Conservation (phyloP, 2,888 invertebrate species). For the Yponomeuta malinellus region DNA sequence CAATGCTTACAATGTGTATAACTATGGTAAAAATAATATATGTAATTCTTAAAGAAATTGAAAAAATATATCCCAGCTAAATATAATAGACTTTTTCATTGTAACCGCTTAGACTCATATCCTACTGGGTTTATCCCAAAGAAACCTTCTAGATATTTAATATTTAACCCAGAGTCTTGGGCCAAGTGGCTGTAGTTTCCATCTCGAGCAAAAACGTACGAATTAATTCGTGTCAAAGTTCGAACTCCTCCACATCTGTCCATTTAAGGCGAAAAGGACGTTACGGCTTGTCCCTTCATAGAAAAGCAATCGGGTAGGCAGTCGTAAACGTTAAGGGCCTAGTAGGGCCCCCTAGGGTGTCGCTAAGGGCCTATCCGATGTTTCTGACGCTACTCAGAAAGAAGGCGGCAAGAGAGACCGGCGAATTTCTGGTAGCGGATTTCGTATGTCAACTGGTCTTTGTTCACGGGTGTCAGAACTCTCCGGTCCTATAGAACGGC, state of each 20-base stretch:
- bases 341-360: slow-evolving; percentile 76
- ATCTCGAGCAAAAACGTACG: neutral
- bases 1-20: no score
- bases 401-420: slow-evolving; percentile 31
- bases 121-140: neutral
- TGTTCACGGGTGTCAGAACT: neutral
- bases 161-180: neutral
- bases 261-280: slow-evolving; percentile 54
- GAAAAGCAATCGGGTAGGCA: slow-evolving; percentile 79
- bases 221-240: slow-evolving; percentile 12
- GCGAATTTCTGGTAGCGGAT: slow-evolving; percentile 40
- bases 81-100: no score
- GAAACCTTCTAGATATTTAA: neutral
- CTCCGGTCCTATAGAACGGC: no score
- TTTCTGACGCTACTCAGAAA: slow-evolving; percentile 69
- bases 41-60: no score
- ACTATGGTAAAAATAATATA: no score
- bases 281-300: slow-evolving; percentile 64
- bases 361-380: slow-evolving; percentile 65
- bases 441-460: neutral
- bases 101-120: neutral
- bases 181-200: neutral
- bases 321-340: slow-evolving; percentile 79
- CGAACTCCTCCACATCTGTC: slow-evolving; percentile 45
- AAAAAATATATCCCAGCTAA: no score